Base-by-base conservation (phyloP, 92 coral and sea anemone genomes). In the Palythoa grandiflora region DNA sequence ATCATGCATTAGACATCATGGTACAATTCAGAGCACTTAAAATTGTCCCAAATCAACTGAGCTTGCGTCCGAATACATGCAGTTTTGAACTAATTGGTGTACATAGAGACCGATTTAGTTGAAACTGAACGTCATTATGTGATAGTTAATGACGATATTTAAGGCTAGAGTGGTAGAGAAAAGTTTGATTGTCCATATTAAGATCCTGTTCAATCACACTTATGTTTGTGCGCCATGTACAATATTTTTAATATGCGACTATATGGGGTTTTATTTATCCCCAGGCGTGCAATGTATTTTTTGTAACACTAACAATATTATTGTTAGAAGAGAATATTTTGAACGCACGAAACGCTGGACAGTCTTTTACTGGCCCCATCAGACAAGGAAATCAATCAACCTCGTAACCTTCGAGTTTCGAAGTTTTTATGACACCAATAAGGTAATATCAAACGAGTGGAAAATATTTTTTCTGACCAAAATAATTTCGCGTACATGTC, bases 181-280 rank as follows among this genome's bases (percentile, higher is more conserved):
- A 16, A 15, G 53, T 57, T 37, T 37, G 3, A 13, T 73, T 74
- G 44, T 20, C 84, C 84, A 79, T 79, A 79, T 79, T 38, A 79
- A 79, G 84, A 79, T 79, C 53, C 84, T 39, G 59, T 61, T 68
- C 84, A 39, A n/a, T 16, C 15, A 79, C 39, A 60, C 44, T 79
- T 79, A 28, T 68, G 2, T 6, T 79, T 35, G 9, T 50, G 2
- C 8, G 84, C 6, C 84, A 4, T 5, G 4, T 44, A 44, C 84
- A 19, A 79, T 79, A 79, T 61, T 16, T 20, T 47, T 61, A 79
- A 38, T 38, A 61, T 60, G 39, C 38, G 73, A 79, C 61, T 2
- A 77, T 77, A 21, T 53, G 2, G 79, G 37, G 7, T 19, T 75
- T 75, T 75, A 35, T 75, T 75, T 75, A 35, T 75, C 59, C 55